These are phyloP conservation scores for Drosophila varians DNA, from an alignment of 1,140 invertebrate genomes.

Conservation along the genomic window DNA sequence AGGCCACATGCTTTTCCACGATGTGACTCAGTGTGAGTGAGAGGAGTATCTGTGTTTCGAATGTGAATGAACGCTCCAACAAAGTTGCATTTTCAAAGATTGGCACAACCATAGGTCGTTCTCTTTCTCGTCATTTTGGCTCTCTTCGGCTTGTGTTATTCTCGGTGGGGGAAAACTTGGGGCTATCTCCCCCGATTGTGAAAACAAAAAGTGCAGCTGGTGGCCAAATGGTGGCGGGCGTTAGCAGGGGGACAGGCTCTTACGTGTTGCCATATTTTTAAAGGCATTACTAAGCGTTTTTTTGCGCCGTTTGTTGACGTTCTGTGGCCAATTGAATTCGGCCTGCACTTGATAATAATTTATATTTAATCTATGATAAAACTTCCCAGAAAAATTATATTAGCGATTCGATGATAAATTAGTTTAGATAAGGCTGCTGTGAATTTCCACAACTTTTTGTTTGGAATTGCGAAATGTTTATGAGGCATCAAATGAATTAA, in stretches of 20 bases:
- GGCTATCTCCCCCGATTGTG: slow-evolving; percentile 59
- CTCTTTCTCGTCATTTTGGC: slow-evolving; percentile 6
- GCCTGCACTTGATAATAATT: slow-evolving; percentile 69
- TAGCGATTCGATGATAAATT: slow-evolving; percentile 15
- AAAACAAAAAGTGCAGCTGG: slow-evolving; percentile 63
- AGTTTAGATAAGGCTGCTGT: neutral
- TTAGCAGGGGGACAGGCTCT: slow-evolving; percentile 23
- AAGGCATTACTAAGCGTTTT: slow-evolving; percentile 81
- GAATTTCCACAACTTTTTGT: neutral
- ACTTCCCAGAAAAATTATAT: slow-evolving; percentile 18
- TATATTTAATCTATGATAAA: slow-evolving; percentile 76
- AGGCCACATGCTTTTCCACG: slow-evolving; percentile 40
- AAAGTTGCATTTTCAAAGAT: slow-evolving; percentile 52
- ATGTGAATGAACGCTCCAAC: slow-evolving; percentile 75
- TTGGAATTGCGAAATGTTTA: neutral
- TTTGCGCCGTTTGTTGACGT: slow-evolving; percentile 58
- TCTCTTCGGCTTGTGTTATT: too few species aligned
- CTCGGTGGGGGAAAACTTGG: slow-evolving; percentile 43
- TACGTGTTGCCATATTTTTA: slow-evolving; percentile 83
- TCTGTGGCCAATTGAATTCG: slow-evolving; percentile 54
- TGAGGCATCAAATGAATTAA: neutral
- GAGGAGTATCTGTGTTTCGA: slow-evolving; percentile 14
- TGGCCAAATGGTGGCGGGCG: neutral
- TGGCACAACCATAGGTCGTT: slow-evolving; percentile 18
- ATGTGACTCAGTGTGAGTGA: slow-evolving; percentile 13